Conservation (phyloP, 2,797 vertebrate species). For the Sarcophilus harrisii region DNA sequence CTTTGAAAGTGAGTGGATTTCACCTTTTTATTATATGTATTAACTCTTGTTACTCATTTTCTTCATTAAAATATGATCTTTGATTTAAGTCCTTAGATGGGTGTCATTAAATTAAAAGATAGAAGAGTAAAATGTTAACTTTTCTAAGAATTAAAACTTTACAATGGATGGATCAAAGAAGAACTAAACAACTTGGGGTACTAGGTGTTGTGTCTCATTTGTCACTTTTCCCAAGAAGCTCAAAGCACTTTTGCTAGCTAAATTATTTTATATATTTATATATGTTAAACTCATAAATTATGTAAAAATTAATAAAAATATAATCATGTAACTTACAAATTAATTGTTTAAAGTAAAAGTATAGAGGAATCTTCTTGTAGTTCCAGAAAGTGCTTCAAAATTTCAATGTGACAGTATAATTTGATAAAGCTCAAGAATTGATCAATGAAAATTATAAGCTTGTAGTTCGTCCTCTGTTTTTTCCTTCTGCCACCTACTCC, state of each 20-base stretch:
- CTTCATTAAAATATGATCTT: background rate
- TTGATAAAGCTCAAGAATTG: background rate
- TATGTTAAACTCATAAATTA: background rate
- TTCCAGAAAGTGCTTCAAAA: background rate
- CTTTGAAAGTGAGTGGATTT: slow-evolving; percentile 90
- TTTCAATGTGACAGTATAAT: background rate
- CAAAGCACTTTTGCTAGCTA: slow-evolving; percentile 39
- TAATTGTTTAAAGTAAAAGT: slow-evolving; percentile 28
- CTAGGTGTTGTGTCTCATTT: background rate
- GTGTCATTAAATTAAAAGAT: slow-evolving; percentile 14
- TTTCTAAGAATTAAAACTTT: slow-evolving; percentile 45
- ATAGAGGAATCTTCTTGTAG: slow-evolving; percentile 20
- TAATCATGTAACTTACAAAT: background rate
- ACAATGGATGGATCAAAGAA: background rate
- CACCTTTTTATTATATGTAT: background rate
- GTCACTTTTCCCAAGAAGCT: slow-evolving; percentile 12
- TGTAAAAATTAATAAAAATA: no score
- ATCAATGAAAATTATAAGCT: background rate
- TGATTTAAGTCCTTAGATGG: slow-evolving; percentile 5
- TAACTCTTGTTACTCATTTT: slow-evolving; percentile 20
- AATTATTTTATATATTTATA: slow-evolving; percentile 27
- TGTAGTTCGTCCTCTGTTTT: background rate
- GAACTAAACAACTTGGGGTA: background rate
- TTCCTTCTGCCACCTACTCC: background rate
- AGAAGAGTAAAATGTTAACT: background rate